A percentile compares a stretch with the other conserved stretches of the same genome.
phyloP scores from a whole-genome alignment of 92 coral and sea anemone species.

The Scolanthus callimorphus region DNA sequence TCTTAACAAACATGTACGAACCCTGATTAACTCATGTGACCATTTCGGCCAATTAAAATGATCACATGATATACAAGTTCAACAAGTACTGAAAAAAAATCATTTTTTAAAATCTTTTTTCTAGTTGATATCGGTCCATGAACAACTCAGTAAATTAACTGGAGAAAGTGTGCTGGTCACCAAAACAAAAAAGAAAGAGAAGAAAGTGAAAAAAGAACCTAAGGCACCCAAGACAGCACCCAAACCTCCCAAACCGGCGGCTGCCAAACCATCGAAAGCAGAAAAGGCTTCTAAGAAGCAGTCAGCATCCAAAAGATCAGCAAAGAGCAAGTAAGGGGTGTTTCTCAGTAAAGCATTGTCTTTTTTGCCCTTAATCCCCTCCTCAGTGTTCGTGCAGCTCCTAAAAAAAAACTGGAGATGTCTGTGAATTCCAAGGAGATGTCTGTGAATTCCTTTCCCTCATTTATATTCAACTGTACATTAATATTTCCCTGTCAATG shows the following conservation, averaged over 20 bases:
- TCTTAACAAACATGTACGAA: no score
- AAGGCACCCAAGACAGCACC: slow-evolving; percentile 29
- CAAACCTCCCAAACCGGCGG: slow-evolving; percentile 35
- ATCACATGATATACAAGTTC: background rate
- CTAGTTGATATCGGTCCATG: slow-evolving; percentile 94
- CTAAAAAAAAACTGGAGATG: no score
- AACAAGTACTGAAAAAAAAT: background rate
- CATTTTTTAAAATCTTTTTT: background rate
- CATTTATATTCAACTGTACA: no score
- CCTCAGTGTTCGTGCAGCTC: no score
- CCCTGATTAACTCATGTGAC: no score
- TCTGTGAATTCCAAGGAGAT: no score
- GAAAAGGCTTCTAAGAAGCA: slow-evolving; percentile 58
- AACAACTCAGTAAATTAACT: slow-evolving; percentile 87
- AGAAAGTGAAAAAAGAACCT: slow-evolving; percentile 41
- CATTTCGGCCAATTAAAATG: no score
- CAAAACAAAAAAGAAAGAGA: slow-evolving; percentile 53
- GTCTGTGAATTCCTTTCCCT: no score
- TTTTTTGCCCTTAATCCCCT: no score
- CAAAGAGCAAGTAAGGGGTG: slow-evolving; percentile 99
- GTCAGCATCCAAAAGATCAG: slow-evolving; percentile 94
- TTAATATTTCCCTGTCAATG: no score
- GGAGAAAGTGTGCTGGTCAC: slow-evolving; percentile 70
- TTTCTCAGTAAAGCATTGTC: no score
- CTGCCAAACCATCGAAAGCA: slow-evolving; percentile 46